Evolutionary conservation across 2,113 vertebrate genomes (phyloP).

Genomic region (Aldabrachelys gigantea): DNA sequence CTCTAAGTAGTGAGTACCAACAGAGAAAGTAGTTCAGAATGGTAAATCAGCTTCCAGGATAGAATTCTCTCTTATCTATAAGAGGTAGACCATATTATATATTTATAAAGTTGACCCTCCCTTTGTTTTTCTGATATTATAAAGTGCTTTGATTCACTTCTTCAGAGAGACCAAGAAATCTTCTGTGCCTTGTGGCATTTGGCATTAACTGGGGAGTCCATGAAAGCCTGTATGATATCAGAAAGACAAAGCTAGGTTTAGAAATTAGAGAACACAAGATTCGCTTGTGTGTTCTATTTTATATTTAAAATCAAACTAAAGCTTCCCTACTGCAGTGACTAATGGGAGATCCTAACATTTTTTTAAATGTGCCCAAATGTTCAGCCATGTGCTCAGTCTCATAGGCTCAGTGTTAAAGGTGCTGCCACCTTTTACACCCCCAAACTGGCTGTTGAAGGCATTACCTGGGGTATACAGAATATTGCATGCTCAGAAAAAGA

Average conservation of each 20-base stretch:
- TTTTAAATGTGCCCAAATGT: background rate
- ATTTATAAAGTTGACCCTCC: background rate
- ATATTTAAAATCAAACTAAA: background rate
- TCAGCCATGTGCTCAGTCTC: background rate
- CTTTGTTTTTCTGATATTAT: constrained; percentile 1
- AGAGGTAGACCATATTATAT: background rate
- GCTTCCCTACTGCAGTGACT: background rate
- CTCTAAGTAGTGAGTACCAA: background rate
- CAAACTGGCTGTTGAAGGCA: background rate
- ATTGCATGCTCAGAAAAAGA: background rate
- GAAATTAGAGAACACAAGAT: background rate
- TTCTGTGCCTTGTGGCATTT: background rate
- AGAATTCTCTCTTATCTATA: background rate
- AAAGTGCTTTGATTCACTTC: background rate
- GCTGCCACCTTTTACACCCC: background rate
- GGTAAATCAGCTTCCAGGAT: constrained; percentile 35
- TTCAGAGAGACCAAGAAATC: background rate
- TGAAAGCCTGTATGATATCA: background rate
- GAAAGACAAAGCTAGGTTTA: background rate
- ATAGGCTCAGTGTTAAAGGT: background rate
- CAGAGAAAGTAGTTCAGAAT: constrained; percentile 12
- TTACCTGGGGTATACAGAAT: background rate
- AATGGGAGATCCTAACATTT: background rate
- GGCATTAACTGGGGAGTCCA: background rate
- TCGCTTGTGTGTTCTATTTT: background rate